Percentiles rank a stretch among this genome's conserved stretches.
Conservation (phyloP, 2,888 invertebrate species). For the Meandrusa payeni region DNA sequence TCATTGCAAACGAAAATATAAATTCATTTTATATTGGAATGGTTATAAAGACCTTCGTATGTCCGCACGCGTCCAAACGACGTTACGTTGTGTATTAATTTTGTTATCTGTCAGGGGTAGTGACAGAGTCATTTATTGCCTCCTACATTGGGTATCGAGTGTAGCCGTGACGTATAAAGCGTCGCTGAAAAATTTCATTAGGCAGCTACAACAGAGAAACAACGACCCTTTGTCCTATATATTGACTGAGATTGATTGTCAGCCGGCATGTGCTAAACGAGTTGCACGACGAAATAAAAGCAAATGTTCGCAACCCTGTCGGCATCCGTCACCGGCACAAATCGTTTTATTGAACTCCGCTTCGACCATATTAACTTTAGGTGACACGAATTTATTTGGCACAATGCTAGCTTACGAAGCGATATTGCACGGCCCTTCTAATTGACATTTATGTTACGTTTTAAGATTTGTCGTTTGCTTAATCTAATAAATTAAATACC, state of each 20-base stretch:
- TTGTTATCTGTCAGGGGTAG: conserved; percentile 10
- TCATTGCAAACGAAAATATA: too few relatives aligned
- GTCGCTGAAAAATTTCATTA: conserved; percentile 63
- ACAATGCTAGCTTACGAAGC: conserved; percentile 7
- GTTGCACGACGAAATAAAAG: conserved; percentile 70
- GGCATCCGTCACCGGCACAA: conserved; percentile 60
- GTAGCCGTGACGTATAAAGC: conserved; percentile 35
- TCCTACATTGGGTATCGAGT: conserved; percentile 20
- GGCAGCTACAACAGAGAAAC: conserved; percentile 57
- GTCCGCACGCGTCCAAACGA: neutral
- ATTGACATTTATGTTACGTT: too few relatives aligned
- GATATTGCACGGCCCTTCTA: conserved; percentile 1
- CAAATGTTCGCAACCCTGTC: conserved; percentile 67
- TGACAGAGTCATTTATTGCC: conserved; percentile 22
- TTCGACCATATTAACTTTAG: conserved; percentile 57
- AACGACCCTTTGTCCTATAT: conserved; percentile 69
- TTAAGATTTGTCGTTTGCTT: too few relatives aligned
- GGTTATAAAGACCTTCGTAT: neutral
- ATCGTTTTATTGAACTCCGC: conserved; percentile 65
- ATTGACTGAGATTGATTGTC: conserved; percentile 78
- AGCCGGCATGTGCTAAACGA: conserved; percentile 73
- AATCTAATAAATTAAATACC: too few relatives aligned
- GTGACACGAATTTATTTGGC: conserved; percentile 40
- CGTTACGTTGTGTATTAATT: conserved; percentile 15
- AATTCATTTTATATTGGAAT: too few relatives aligned